Percentiles rank a stretch among this genome's conserved stretches.
Evolutionary conservation across 2,888 invertebrate species (phyloP).

Genomic region (Mayetiola destructor): DNA sequence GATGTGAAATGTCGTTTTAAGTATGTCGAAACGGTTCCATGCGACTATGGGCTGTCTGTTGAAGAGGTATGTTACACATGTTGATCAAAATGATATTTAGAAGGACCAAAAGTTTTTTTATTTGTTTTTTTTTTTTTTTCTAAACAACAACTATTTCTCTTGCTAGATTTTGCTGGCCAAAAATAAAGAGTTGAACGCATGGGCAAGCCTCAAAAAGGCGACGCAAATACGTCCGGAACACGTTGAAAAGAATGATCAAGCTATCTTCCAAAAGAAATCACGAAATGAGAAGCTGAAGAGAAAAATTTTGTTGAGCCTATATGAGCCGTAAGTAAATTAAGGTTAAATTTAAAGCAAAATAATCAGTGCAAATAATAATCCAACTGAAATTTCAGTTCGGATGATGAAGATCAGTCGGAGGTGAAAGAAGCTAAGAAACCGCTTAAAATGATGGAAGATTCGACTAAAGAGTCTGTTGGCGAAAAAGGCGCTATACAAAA

Average conservation of each 20-base stretch:
- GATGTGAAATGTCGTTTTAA: conserved; percentile 86
- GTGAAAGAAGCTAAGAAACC: conserved; percentile 17
- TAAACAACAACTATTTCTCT: too few relatives aligned
- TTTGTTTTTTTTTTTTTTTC: conserved; percentile 19
- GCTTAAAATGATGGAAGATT: conserved; percentile 13
- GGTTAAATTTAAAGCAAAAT: conserved; percentile 17
- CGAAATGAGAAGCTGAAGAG: conserved; percentile 58
- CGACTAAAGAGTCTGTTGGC: conserved; percentile 15
- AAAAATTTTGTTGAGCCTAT: conserved; percentile 66
- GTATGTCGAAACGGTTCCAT: conserved; percentile 76
- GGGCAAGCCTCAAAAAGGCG: conserved; percentile 85
- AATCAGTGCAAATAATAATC: not conserved
- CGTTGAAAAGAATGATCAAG: conserved; percentile 66
- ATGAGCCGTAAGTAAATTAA: conserved; percentile 36
- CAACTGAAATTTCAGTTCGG: conserved; percentile 24
- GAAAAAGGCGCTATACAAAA: conserved; percentile 12
- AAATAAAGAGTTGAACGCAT: conserved; percentile 85
- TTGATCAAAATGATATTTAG: not conserved
- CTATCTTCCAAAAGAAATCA: conserved; percentile 58
- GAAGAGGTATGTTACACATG: conserved; percentile 59
- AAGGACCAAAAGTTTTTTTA: not conserved
- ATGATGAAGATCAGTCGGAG: conserved; percentile 29
- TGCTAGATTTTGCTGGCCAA: conserved; percentile 78
- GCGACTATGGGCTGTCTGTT: conserved; percentile 76
- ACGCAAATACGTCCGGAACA: conserved; percentile 61